Evolutionary conservation across 2,797 vertebrate species (phyloP).

Genomic region (Artibeus lituratus): DNA sequence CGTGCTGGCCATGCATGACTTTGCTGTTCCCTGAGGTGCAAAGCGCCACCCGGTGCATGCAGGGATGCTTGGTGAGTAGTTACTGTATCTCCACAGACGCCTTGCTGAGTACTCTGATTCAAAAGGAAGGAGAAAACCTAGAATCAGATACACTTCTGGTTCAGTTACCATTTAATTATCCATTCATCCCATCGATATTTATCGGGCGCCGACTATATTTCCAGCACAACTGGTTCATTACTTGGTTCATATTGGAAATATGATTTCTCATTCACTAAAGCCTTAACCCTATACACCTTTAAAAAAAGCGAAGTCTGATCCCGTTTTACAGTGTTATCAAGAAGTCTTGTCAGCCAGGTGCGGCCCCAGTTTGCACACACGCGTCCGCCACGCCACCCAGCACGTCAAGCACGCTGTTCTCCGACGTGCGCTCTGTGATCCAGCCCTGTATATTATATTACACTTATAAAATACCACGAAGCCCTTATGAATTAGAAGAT

Average conservation of each 20-base stretch:
- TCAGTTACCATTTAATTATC: not conserved
- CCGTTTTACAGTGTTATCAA: not conserved
- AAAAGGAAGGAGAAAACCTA: not conserved
- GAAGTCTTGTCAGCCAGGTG: slow-evolving; percentile 68
- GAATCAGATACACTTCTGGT: not conserved
- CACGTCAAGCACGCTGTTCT: slow-evolving; percentile 77
- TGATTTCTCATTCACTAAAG: not conserved
- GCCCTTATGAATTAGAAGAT: slow-evolving; percentile 92
- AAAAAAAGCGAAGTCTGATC: not conserved
- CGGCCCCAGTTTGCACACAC: slow-evolving; percentile 78
- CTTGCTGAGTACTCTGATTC: not conserved
- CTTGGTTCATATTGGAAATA: not conserved
- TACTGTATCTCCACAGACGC: not conserved
- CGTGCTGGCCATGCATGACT: accelerated
- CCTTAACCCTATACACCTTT: not conserved
- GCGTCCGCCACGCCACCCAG: slow-evolving; percentile 70
- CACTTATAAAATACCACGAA: slow-evolving; percentile 85
- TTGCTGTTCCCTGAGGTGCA: not conserved
- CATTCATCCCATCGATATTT: not conserved
- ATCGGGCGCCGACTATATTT: not conserved
- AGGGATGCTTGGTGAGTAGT: not conserved
- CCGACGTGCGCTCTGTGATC: slow-evolving; percentile 81
- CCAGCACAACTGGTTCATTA: not conserved
- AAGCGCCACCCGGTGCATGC: accelerated
- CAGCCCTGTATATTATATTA: slow-evolving; percentile 84